Evolutionary conservation across 2,888 invertebrate species (phyloP), one percentile per base, ranked within the genome.

Genomic region (Agriopis aurantiaria): DNA sequence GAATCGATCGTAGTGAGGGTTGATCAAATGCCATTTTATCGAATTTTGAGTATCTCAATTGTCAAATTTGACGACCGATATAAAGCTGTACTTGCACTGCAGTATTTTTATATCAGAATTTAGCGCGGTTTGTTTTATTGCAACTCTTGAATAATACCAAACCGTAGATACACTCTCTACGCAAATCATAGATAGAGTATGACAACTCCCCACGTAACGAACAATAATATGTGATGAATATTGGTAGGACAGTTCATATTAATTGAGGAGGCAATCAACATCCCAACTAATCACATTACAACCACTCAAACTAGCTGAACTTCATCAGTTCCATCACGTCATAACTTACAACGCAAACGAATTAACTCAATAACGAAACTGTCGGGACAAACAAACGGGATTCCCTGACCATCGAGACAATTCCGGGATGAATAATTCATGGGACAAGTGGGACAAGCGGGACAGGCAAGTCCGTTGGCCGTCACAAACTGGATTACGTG

Each of bases 311-410:
- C 59, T 55, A 69, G 49, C 73, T 58, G 66, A 80, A 79, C 75
- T 75, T 74, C 71, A 66, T 66, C 71, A 77, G 69, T 74, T 74
- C 57, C 49, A 57, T 59, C 62, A 33, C 66, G 64, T 75, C 70
- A 72, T 73, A 72, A 72, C 69, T 73, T 63, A 61, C 66, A 63
- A 72, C 70, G 69, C 76, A 75, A 77, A 75, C 75, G 74, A 73
- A 79, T 74, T 77, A 79, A 76, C 77, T 71, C 73, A 72, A 77
- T 75, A 71, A 75, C 67, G 59, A 55, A 75, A 72, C 75, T 75
- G 75, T 75, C 73, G 58, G 65, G 66, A 73, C 69, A 71, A 75
- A 68, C 69, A 68, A 60, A 64, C 55, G 52, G 23, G 61, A 53
- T 41, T 52, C 49, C 52, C 59, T 73, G 73, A 69, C 75, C 75